These are phyloP conservation scores for Yponomeuta cagnagella DNA, from an alignment of 2,888 invertebrate genomes.

Conservation along the genomic window DNA sequence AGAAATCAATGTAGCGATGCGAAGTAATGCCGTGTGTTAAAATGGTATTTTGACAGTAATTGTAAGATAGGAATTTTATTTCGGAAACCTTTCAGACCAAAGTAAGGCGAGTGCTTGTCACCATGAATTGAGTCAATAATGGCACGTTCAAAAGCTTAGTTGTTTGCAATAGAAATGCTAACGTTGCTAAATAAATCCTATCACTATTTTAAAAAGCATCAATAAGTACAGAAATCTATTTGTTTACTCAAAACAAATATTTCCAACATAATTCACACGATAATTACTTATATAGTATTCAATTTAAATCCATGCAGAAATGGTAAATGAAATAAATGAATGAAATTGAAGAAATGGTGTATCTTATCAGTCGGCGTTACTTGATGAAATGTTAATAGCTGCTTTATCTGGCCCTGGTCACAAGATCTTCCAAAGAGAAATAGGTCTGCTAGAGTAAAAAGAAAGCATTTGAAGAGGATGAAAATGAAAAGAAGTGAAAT, in stretches of 20 bases:
- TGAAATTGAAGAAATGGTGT: slow-evolving; percentile 74
- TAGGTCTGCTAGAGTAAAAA: slow-evolving; percentile 65
- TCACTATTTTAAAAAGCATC: slow-evolving; percentile 44
- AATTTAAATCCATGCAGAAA: slow-evolving; percentile 72
- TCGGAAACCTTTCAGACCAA: too few species aligned
- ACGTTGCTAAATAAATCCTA: slow-evolving; percentile 35
- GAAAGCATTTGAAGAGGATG: slow-evolving; percentile 71
- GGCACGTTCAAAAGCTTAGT: slow-evolving; percentile 57
- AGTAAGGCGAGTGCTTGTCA: background rate
- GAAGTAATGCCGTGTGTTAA: background rate
- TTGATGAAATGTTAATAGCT: slow-evolving; percentile 57
- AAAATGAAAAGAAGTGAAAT: slow-evolving; percentile 71
- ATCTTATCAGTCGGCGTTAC: slow-evolving; percentile 54
- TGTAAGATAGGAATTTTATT: too few species aligned
- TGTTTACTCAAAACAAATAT: slow-evolving; percentile 11
- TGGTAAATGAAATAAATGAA: slow-evolving; percentile 57
- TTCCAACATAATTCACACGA: slow-evolving; percentile 11
- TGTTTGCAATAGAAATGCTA: slow-evolving; percentile 13
- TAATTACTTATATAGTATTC: slow-evolving; percentile 42
- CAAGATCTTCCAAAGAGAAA: slow-evolving; percentile 44
- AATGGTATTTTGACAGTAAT: background rate
- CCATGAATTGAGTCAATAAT: slow-evolving; percentile 9
- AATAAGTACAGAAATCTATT: slow-evolving; percentile 13
- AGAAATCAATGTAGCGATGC: background rate
- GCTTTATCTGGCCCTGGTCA: background rate